Percentiles rank a stretch among this genome's conserved stretches.
These are phyloP conservation scores for Psococerastis gibbosa DNA, from an alignment of 2,888 invertebrate genomes.

Conservation along the genomic window DNA sequence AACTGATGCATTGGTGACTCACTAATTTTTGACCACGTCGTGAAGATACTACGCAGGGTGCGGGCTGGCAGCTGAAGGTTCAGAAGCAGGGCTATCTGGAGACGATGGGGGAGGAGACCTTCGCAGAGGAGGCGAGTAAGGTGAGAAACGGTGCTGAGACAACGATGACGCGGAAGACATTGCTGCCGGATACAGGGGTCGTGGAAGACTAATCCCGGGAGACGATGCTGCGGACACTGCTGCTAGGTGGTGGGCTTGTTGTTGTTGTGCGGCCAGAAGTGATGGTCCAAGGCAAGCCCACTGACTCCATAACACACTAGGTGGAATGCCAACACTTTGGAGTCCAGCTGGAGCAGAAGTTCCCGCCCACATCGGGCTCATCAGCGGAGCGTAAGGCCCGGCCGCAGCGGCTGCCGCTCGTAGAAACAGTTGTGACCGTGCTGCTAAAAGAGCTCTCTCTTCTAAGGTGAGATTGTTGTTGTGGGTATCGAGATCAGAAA, in stretches of 20 bases:
- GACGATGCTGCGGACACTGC: constrained; percentile 25
- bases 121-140: constrained; percentile 19
- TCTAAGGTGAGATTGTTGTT: constrained; percentile 40
- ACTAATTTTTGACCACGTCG: no score
- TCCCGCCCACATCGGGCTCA: constrained; percentile 30
- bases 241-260: constrained; percentile 33
- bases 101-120: constrained; percentile 22
- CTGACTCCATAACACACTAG: constrained; percentile 46
- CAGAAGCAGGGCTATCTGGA: constrained; percentile 15
- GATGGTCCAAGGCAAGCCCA: constrained; percentile 50
- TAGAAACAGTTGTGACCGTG: constrained; percentile 52
- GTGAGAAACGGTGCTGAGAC: constrained; percentile 8
- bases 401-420: constrained; percentile 40
- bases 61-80: not conserved
- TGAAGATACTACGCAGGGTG: constrained; percentile 4
- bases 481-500: constrained; percentile 35
- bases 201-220: constrained; percentile 16
- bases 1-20: no score
- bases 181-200: constrained; percentile 13
- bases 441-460: constrained; percentile 58
- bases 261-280: constrained; percentile 39
- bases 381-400: constrained; percentile 34
- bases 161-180: constrained; percentile 1
- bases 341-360: constrained; percentile 22
- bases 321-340: constrained; percentile 23